phyloP scores from a whole-genome alignment of 2,888 invertebrate species.

The Cephonodes hylas region DNA sequence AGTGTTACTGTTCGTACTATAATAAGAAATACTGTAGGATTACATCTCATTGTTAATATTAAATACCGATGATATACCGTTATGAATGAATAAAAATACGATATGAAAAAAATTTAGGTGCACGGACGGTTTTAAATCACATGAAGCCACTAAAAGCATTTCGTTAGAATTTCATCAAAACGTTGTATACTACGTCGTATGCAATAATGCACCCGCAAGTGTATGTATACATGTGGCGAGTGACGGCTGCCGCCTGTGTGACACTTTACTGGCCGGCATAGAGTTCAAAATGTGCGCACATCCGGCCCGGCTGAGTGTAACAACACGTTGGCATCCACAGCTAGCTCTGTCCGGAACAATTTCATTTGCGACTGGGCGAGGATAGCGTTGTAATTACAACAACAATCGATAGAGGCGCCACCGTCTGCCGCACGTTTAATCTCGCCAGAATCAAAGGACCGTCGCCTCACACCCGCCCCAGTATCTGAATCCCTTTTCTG shows the following conservation, averaged over 20 bases:
- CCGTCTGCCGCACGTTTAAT: constrained; percentile 81
- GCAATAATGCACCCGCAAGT: constrained; percentile 44
- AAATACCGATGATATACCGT: neutral
- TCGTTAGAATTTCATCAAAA: constrained; percentile 52
- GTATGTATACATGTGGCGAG: constrained; percentile 19
- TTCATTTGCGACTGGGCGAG: constrained; percentile 81
- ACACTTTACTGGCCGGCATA: constrained; percentile 39
- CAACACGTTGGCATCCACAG: constrained; percentile 71
- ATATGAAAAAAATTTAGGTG: constrained; percentile 22
- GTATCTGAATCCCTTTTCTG: constrained; percentile 50
- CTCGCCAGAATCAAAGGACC: constrained; percentile 80
- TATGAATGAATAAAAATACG: constrained; percentile 17
- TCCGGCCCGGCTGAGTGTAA: constrained; percentile 54
- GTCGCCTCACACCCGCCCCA: constrained; percentile 72
- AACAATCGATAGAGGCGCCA: constrained; percentile 82
- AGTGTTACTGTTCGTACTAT: neutral
- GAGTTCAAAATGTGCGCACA: constrained; percentile 52
- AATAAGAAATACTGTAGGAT: neutral
- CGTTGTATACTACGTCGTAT: constrained; percentile 40
- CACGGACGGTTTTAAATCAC: constrained; percentile 14
- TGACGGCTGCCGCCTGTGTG: constrained; percentile 13
- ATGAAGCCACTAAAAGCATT: constrained; percentile 39
- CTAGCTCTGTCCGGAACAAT: constrained; percentile 79
- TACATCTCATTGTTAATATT: neutral
- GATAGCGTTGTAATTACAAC: constrained; percentile 81